A percentile compares a stretch with the other conserved stretches of the same genome.
phyloP scores from a whole-genome alignment of 2,113 vertebrate genomes.

The Sturnira hondurensis region DNA sequence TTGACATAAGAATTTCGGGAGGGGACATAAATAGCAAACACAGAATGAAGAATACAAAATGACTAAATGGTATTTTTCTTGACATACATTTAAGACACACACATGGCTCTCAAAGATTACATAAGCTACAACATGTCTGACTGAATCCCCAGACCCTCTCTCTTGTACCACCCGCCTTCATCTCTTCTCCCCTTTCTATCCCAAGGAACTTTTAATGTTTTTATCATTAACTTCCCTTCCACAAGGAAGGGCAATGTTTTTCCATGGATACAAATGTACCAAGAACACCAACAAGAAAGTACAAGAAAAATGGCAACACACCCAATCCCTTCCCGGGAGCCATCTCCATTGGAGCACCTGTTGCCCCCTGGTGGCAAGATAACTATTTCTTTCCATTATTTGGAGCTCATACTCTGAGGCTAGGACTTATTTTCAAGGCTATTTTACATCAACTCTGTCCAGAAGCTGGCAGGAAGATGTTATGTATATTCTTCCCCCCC shows the following conservation, averaged over 20 bases:
- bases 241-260: not conserved
- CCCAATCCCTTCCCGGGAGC: not conserved
- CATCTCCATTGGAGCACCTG: not conserved
- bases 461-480: not conserved
- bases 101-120: not conserved
- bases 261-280: not conserved
- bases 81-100: not conserved
- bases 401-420: not conserved
- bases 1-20: not conserved
- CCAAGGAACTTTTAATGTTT: not conserved
- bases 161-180: not conserved
- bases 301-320: not conserved
- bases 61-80: not conserved
- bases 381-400: not conserved
- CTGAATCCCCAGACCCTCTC: not conserved
- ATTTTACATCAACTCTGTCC: not conserved
- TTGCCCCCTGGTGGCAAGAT: constrained; percentile 23
- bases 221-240: not conserved
- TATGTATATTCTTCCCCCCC: not conserved
- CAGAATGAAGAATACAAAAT: not conserved
- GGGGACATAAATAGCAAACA: not conserved
- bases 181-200: not conserved
- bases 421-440: not conserved
- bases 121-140: not conserved
- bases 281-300: not conserved